Conservation (phyloP, 2,888 invertebrate genomes). For the Orthonychiurus folsomi region DNA sequence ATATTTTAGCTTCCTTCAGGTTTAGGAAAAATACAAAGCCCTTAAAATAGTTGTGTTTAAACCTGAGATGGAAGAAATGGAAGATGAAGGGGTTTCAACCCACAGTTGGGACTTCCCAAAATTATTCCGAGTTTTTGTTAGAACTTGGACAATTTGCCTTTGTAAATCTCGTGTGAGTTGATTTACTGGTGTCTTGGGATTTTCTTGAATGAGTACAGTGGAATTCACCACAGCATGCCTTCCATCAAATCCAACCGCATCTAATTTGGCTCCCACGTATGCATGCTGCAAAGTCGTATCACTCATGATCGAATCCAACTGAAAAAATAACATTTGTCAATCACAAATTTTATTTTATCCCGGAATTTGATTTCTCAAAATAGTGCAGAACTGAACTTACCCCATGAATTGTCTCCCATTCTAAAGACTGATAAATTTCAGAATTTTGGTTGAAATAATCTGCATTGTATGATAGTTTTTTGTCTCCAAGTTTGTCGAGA, state of each 20-base stretch:
- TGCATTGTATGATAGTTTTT: slow-evolving; percentile 65
- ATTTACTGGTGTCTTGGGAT: slow-evolving; percentile 59
- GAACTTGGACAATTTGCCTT: slow-evolving; percentile 71
- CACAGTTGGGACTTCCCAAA: slow-evolving; percentile 77
- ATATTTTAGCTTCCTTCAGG: no score
- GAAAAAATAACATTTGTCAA: slow-evolving; percentile 32
- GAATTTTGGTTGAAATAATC: slow-evolving; percentile 66
- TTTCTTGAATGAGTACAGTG: slow-evolving; percentile 72
- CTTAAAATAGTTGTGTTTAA: slow-evolving; percentile 2
- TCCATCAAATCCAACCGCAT: slow-evolving; percentile 52
- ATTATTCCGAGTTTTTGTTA: slow-evolving; percentile 73
- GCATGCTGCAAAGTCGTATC: slow-evolving; percentile 85
- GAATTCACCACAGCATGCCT: slow-evolving; percentile 66
- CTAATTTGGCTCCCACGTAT: slow-evolving; percentile 69
- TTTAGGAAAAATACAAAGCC: not conserved
- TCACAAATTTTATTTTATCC: not conserved
- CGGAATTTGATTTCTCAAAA: not conserved
- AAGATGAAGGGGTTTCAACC: slow-evolving; percentile 55
- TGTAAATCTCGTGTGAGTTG: slow-evolving; percentile 67
- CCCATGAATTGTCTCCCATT: slow-evolving; percentile 76
- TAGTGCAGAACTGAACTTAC: slow-evolving; percentile 51
- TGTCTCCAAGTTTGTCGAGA: slow-evolving; percentile 73
- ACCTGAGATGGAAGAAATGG: slow-evolving; percentile 35
- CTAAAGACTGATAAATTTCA: slow-evolving; percentile 69
- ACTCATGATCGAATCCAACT: slow-evolving; percentile 85